Evolutionary conservation across 2,797 vertebrate species (phyloP), one percentile per base, ranked within the genome.

Genomic region (Phoebastria nigripes): DNA sequence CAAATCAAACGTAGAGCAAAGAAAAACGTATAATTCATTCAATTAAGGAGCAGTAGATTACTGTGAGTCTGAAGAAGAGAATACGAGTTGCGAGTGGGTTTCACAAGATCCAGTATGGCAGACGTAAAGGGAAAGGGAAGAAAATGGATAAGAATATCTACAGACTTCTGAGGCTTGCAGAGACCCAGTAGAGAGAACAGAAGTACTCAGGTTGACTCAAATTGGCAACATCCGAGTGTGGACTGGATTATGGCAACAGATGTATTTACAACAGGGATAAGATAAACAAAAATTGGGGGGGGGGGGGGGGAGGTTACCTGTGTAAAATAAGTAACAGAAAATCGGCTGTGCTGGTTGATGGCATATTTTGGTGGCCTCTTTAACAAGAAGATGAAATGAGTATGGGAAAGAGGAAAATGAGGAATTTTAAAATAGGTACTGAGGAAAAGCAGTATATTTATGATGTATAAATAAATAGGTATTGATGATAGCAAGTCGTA

Each of bases 281-380:
- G 21, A 37, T 2, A 37, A 49, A 39, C 5, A 46, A 56, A 91
- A 70, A 46, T 0, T 15, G 8, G 8, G 8, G 1, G 8, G 8
- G 1, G 8, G 8, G 1, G 8, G 8, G 1, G 8, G 8, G 1
- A 21, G 19, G 5, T 69, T 83, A 11, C 7, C 2, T 18, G 1
- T 59, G 28, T 82, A 18, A 91, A 82, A 44, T 46, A 26, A 54
- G 17, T 35, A 55, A n/a, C 25, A 49, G 12, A 72, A 90, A 70
- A 82, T 52, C 8, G 54, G 3, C 14, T 59, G n/a, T 82, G 47
- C 59, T 29, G 8, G n/a, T 24, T 39, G 59, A 47, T 12, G 31
- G 24, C 33, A 4, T 33, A 15, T 82, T 91, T 71, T 69, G 73
- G 33, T 80, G 79, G 63, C 66, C 77, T 87, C 29, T 62, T 73